A percentile compares a stretch with the other conserved stretches of the same genome.
These are phyloP conservation scores for Orchesella flavescens DNA, from an alignment of 2,888 invertebrate genomes.

Conservation along the genomic window DNA sequence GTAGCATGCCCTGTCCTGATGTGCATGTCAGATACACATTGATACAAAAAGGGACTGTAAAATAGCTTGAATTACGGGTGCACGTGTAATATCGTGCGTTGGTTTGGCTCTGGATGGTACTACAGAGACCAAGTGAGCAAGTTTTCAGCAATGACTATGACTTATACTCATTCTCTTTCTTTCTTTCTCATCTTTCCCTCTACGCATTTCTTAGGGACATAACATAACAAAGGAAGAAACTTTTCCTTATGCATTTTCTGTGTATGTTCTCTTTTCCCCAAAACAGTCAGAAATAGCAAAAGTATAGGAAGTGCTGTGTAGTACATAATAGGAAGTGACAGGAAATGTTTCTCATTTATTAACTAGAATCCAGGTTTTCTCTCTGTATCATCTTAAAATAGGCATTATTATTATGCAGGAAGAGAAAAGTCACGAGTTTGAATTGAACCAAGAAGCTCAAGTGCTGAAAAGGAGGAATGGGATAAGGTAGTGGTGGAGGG, in stretches of 20 bases:
- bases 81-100: slow-evolving; percentile 6
- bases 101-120: background rate
- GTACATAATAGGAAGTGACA: slow-evolving; percentile 44
- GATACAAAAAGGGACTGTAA: background rate
- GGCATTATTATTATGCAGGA: slow-evolving; percentile 35
- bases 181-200: background rate
- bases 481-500: slow-evolving; percentile 1
- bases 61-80: slow-evolving; percentile 10
- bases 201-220: no score
- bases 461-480: background rate
- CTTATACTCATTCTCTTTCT: background rate
- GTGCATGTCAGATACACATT: slow-evolving; percentile 18
- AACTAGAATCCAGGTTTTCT: slow-evolving; percentile 38
- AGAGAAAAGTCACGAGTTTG: slow-evolving; percentile 38
- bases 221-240: no score
- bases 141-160: no score
- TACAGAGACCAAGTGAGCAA: background rate
- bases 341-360: slow-evolving; percentile 52
- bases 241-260: no score
- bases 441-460: slow-evolving; percentile 9
- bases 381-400: slow-evolving; percentile 27
- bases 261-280: no score
- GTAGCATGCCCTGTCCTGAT: background rate
- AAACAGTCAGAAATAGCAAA: no score
- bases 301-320: no score